Base-by-base conservation (phyloP, 2,888 invertebrate genomes). In the Rotaria macrura region DNA sequence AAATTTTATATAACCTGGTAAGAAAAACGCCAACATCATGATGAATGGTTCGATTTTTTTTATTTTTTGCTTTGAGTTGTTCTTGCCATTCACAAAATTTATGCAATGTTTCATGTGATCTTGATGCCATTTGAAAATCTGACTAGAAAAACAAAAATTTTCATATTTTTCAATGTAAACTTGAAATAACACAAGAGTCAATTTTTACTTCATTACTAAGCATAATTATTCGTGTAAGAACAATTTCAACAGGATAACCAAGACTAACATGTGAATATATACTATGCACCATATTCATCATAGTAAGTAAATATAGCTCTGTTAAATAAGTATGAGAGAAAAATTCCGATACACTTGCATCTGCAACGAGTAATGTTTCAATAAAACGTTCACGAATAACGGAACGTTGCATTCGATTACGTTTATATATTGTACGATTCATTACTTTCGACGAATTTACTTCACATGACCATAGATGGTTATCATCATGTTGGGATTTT, bases 1-100 rank as follows among this genome's bases (percentile, higher is more conserved):
- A 3, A 57, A 57, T 29, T 29, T 72, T 6, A 17, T 23, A 34
- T 86, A 89, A 93, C 93, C 93, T 93, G 43, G 96, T 96, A 87
- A 96, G 93, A 84, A 96, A 92, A 88, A 96, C 94, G 74, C 95
- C 96, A 10, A 95, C 95, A 89, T 96, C 96, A 90, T 96, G 95
- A 89, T 96, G 95, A 34, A 72, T 84, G 5, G 65, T 65, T 34
- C 65, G 65, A 88, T 94, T 93, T 40, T 92, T 92, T 4, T 94
- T 94, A 90, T 95, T 95, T 87, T 94, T 91, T 84, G 92, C 92
- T 6, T 65, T 65, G 6, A 65, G 14, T 54, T 23, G 10, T 89
- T 93, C 93, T 90, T 95, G 95, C 95, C 95, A 95, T 89, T 93
- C 92, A 91, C 96, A 96, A 92, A 96, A 96, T 88, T 94, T 94